These are phyloP conservation scores for Hypercompe scribonia DNA, from an alignment of 2,888 invertebrate species.

Conservation along the genomic window DNA sequence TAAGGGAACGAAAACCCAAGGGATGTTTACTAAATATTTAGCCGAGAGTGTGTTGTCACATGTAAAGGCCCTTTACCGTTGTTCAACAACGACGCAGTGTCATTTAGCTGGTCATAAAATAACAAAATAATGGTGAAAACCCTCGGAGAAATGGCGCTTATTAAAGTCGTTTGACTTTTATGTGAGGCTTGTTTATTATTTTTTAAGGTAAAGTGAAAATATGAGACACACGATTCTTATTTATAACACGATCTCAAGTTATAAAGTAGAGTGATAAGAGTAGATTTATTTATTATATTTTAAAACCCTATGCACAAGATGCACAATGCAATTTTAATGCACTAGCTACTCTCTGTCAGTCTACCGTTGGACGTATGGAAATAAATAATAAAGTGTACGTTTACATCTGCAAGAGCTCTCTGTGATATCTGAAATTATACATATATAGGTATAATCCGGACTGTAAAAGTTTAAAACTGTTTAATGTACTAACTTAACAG, in stretches of 20 bases:
- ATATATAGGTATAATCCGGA: background rate
- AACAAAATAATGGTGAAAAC: conserved; percentile 19
- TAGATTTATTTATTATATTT: background rate
- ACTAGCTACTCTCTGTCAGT: too few relatives aligned
- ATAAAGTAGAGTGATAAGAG: background rate
- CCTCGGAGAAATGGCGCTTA: conserved; percentile 14
- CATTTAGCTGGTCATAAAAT: conserved; percentile 22
- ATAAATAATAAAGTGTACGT: too few relatives aligned
- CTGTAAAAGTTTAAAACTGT: too few relatives aligned
- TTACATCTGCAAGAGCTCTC: background rate
- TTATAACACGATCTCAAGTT: background rate
- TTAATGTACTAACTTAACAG: background rate
- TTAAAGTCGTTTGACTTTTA: conserved; percentile 17
- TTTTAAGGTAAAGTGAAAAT: background rate
- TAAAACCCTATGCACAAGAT: too few relatives aligned
- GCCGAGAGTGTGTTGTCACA: conserved; percentile 15
- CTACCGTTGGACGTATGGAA: too few relatives aligned
- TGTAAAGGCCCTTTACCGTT: conserved; percentile 15
- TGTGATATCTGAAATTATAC: background rate
- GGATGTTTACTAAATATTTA: conserved; percentile 16
- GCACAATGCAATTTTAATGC: too few relatives aligned
- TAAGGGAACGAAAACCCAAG: conserved; percentile 6
- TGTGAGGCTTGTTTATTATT: conserved; percentile 19
- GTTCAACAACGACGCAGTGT: conserved; percentile 2
- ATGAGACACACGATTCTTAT: background rate